Base-by-base conservation (phyloP, 2,888 invertebrate genomes). In the Megalurothrips usitatus region DNA sequence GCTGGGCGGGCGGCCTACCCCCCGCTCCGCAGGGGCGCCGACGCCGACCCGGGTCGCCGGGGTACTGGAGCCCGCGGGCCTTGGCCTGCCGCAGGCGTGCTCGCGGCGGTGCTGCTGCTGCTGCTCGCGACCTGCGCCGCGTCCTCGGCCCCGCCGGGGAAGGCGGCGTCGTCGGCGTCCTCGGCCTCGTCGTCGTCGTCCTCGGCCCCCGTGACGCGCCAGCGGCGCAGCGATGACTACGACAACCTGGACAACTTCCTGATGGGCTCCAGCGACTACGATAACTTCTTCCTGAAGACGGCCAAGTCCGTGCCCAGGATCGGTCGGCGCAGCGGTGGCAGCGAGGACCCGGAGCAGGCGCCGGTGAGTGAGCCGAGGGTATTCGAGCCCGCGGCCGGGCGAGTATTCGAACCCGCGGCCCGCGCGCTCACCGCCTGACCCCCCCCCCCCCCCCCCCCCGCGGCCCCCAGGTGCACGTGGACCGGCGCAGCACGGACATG, bases 281-380 rank as follows among this genome's bases (percentile, higher is more conserved):
- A 75, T 26, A 48, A 80, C 80, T 80, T 80, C 80, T 80, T 80
- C 80, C 80, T 80, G 26, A 80, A 80, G 80, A 52, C 80, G 11
- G 48, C 80, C 48, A 80, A 80, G 80, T 80, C 80, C n/a, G 80
- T 80, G 23, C 80, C 80, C 28, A 80, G 80, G 58, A 80, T 80
- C 52, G 80, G 80, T 0, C 80, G 80, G 58, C 68, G 68, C 23
- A 75, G 68, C 68, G 68, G 68, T 11, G 68, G 26, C 58, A 17
- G 12, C 68, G 68, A 75, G 23, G 68, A 75, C 58, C 6, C 58
- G 23, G 68, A 23, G 9, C 26, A 75, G 68, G 68, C 23, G 23
- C 68, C 68, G 23, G 68, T 75, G 26, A 75, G 68, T n/a, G 14
- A 19, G 19, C 0, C 11, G 58, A 58, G 14, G 2, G 3, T 43